These are phyloP conservation scores for Mergus octosetaceus DNA, from an alignment of 2,797 vertebrate genomes.

Conservation along the genomic window DNA sequence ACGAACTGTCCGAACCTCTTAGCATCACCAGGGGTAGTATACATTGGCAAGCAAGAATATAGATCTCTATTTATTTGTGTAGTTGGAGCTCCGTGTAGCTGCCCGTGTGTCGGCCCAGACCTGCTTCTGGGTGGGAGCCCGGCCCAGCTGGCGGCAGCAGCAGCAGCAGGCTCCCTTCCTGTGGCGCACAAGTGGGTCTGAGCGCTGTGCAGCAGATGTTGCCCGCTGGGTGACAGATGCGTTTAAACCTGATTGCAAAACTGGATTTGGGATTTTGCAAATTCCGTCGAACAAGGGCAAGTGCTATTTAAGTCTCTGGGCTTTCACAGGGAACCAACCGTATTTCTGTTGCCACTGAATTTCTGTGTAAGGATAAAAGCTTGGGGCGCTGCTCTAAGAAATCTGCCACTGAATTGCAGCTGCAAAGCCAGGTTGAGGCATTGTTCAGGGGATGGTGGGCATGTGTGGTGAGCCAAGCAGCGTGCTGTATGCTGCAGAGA, in stretches of 20 bases:
- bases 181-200: not conserved
- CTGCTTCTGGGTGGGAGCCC: not conserved
- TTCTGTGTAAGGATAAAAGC: not conserved
- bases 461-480: not conserved
- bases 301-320: not conserved
- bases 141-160: not conserved
- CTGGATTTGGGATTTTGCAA: slow-evolving; percentile 22
- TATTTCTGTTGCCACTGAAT: not conserved
- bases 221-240: not conserved
- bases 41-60: not conserved
- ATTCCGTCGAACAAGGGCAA: not conserved
- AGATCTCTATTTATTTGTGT: not conserved
- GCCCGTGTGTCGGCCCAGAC: not conserved
- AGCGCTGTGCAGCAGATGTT: not conserved
- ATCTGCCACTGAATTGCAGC: not conserved
- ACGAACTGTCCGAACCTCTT: not conserved
- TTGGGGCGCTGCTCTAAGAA: not conserved
- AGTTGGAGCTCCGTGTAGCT: accelerated
- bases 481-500: not conserved
- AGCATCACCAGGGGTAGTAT: not conserved
- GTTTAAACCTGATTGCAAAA: slow-evolving; percentile 20
- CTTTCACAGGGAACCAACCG: not conserved
- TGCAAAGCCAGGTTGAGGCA: not conserved
- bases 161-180: not conserved
- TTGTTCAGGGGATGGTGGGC: not conserved